phyloP scores from a whole-genome alignment of 2,888 invertebrate species.

The Troilus luridus region DNA sequence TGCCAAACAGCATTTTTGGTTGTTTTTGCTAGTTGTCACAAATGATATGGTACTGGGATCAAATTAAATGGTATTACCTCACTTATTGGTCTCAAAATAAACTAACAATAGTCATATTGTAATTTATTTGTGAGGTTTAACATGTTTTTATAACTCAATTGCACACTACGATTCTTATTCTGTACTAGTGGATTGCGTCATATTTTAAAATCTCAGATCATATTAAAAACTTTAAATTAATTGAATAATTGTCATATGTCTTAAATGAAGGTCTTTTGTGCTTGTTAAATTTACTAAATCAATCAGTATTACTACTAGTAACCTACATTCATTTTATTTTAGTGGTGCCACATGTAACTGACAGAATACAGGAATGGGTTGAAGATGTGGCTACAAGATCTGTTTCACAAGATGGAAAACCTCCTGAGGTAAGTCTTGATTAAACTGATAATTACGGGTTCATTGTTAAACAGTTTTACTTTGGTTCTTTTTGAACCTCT shows the following conservation, averaged over 20 bases:
- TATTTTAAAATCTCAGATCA: neutral
- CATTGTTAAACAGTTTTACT: neutral
- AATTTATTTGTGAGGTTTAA: too few relatives aligned
- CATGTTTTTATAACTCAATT: neutral
- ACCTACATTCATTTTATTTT: constrained; percentile 67
- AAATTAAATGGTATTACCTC: too few relatives aligned
- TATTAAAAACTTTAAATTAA: neutral
- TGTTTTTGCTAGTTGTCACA: too few relatives aligned
- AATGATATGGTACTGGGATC: too few relatives aligned
- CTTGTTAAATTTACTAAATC: neutral
- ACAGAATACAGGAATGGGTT: constrained; percentile 99
- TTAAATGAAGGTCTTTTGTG: neutral
- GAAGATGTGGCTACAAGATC: constrained; percentile 90
- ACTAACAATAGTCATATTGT: too few relatives aligned
- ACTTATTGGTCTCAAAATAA: too few relatives aligned
- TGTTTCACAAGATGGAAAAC: constrained; percentile 79
- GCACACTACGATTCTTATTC: neutral
- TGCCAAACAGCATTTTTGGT: too few relatives aligned
- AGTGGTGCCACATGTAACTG: constrained; percentile 99
- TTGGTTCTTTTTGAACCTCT: neutral
- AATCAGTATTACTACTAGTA: neutral
- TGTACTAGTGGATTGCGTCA: neutral
- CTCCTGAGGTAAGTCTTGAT: constrained; percentile 74
- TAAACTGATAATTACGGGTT: neutral
- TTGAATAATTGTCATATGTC: neutral